These are phyloP conservation scores for Empis stercorea DNA, from an alignment of 2,888 invertebrate species.

Conservation along the genomic window DNA sequence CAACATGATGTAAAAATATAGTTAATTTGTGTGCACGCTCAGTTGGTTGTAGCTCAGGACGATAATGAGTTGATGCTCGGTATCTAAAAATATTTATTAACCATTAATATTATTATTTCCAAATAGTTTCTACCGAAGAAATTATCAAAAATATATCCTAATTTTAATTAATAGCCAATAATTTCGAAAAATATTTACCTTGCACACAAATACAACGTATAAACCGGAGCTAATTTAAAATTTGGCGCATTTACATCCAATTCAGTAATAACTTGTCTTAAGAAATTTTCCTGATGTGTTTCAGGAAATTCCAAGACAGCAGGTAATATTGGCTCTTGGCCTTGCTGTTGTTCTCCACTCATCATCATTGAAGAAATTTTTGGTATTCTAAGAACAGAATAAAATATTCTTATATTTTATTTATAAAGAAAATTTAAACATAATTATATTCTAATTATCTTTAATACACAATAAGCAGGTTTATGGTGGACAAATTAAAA, in stretches of 20 bases:
- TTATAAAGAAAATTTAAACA: not conserved
- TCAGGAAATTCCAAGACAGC: slow-evolving; percentile 92
- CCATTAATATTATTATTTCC: not conserved
- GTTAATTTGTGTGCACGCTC: slow-evolving; percentile 87
- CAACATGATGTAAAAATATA: slow-evolving; percentile 78
- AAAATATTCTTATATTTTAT: not conserved
- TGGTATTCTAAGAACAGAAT: slow-evolving; percentile 22
- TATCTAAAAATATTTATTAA: slow-evolving; percentile 44
- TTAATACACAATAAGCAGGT: too few species aligned
- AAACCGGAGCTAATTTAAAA: slow-evolving; percentile 94
- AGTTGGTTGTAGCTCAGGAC: slow-evolving; percentile 81
- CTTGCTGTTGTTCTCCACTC: slow-evolving; percentile 38
- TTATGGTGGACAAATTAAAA: too few species aligned
- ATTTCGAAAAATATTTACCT: slow-evolving; percentile 37
- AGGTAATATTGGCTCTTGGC: slow-evolving; percentile 81
- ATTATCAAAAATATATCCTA: too few species aligned
- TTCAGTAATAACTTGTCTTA: slow-evolving; percentile 76
- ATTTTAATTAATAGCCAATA: too few species aligned
- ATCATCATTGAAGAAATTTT: slow-evolving; percentile 18
- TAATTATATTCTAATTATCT: too few species aligned
- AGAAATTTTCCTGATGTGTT: slow-evolving; percentile 84
- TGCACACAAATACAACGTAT: slow-evolving; percentile 89
- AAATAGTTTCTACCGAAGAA: too few species aligned
- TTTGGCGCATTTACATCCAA: slow-evolving; percentile 79
- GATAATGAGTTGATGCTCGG: slow-evolving; percentile 85